Evolutionary conservation across 2,888 invertebrate species (phyloP), one percentile per base, ranked within the genome.

Genomic region (Mesorhabditis spiculigera): DNA sequence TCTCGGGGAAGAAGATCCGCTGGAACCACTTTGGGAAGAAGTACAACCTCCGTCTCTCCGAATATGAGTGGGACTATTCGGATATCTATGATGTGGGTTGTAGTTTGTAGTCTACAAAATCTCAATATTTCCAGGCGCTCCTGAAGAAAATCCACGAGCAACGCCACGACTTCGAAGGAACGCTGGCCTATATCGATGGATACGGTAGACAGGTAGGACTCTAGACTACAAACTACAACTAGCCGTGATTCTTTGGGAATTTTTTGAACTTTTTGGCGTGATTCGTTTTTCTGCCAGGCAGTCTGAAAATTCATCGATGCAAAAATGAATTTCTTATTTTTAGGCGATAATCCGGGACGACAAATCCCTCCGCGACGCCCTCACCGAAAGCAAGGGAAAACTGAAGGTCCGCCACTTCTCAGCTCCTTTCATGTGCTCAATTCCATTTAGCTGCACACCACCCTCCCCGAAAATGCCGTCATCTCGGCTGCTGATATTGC

Each of bases 1-100:
- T 84, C 74, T 79, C 80, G 67, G 83, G 79, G 13, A 72, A 75
- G 43, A 82, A 80, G 69, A 75, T 83, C 61, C 79, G 77, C 66
- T 83, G 83, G 83, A 80, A 82, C 66, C 83, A 83, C 71, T 84
- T 84, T 66, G 83, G 83, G 5, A 84, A 82, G 75, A 84, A 84
- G 75, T 78, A 81, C 68, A 72, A 71, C 8, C 68, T 83, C 43
- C 66, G 77, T 43, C 78, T 83, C 70, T 77, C 77, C 58, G 81
- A 83, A 68, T 81, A 83, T 45, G 83, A 83, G 65, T 75, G 83
- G 76, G 82, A 83, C 66, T 80, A 77, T 69, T 78, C 77, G 5
- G 82, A 83, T 72, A 72, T 82, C 45, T 82, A 75, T 66, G 81
- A 82, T 69, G 82, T 81, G 65, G 77, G 78, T 71, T n/a, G 41